A percentile compares a stretch with the other conserved stretches of the same genome.
phyloP scores from a whole-genome alignment of 2,888 invertebrate genomes.

The Cyclophora punctaria region DNA sequence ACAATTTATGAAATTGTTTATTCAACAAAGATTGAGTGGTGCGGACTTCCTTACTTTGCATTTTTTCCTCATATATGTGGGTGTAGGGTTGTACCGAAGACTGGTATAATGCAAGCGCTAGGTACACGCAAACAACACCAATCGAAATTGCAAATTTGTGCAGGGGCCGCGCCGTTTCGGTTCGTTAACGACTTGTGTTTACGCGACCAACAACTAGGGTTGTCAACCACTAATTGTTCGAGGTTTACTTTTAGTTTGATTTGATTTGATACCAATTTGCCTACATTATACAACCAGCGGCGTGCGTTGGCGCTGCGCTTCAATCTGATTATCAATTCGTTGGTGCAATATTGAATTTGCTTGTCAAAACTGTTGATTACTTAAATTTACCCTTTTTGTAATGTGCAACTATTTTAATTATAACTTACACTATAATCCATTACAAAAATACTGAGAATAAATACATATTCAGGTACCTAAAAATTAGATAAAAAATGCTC shows the following conservation, averaged over 20 bases:
- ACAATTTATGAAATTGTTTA: constrained; percentile 22
- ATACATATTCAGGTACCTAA: too few relatives aligned
- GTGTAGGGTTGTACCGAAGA: not conserved
- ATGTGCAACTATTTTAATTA: too few relatives aligned
- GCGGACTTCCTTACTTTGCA: constrained; percentile 26
- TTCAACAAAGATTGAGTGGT: constrained; percentile 22
- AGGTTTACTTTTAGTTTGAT: constrained; percentile 51
- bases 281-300: constrained; percentile 14
- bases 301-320: constrained; percentile 6
- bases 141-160: constrained; percentile 76
- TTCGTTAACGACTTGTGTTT: constrained; percentile 74
- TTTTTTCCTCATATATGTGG: constrained; percentile 34
- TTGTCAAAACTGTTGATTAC: too few relatives aligned
- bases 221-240: constrained; percentile 60
- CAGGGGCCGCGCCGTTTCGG: constrained; percentile 65
- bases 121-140: constrained; percentile 57
- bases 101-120: constrained; percentile 19
- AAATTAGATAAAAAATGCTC: not conserved
- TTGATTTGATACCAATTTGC: constrained; percentile 24
- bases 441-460: too few relatives aligned
- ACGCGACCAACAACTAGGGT: constrained; percentile 64
- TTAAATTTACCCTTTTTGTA: too few relatives aligned
- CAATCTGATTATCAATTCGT: constrained; percentile 2
- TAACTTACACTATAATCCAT: too few relatives aligned
- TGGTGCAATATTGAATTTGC: too few relatives aligned